A percentile compares a stretch with the other conserved stretches of the same genome.
phyloP scores from a whole-genome alignment of 2,113 vertebrate genomes.

The Theristicus caerulescens region DNA sequence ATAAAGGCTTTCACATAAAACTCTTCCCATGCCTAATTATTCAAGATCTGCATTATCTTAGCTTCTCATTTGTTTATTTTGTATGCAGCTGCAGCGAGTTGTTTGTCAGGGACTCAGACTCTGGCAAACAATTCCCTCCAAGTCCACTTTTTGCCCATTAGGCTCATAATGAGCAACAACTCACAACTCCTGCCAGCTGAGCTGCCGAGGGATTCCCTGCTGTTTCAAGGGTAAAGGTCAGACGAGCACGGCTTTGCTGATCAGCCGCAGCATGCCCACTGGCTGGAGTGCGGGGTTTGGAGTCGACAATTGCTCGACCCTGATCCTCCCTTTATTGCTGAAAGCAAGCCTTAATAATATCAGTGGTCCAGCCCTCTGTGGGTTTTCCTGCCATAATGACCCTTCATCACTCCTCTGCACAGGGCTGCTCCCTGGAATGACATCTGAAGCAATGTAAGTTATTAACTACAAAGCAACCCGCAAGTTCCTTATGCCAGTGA shows the following conservation, averaged over 20 bases:
- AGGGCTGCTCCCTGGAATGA: not conserved
- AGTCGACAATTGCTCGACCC: not conserved
- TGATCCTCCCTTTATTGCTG: not conserved
- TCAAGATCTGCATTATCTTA: constrained; percentile 16
- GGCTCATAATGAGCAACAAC: constrained; percentile 8
- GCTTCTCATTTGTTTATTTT: constrained; percentile 3
- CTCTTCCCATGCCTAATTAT: constrained; percentile 17
- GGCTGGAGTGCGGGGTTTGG: not conserved
- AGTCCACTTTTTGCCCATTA: constrained; percentile 5
- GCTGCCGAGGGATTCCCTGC: not conserved
- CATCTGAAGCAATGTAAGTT: not conserved
- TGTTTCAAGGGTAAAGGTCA: not conserved
- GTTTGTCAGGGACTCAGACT: not conserved
- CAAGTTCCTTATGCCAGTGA: not conserved
- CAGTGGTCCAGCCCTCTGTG: not conserved
- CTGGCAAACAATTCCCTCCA: not conserved
- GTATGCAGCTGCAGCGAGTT: not conserved
- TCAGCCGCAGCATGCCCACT: not conserved
- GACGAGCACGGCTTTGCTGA: not conserved
- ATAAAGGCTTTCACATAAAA: constrained; percentile 26
- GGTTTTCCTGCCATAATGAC: not conserved
- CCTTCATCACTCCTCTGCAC: not conserved
- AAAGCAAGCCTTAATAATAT: not conserved
- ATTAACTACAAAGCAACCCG: not conserved
- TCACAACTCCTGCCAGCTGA: not conserved